Base-by-base conservation (phyloP, 1,140 invertebrate genomes). In the Drusus annulatus region DNA sequence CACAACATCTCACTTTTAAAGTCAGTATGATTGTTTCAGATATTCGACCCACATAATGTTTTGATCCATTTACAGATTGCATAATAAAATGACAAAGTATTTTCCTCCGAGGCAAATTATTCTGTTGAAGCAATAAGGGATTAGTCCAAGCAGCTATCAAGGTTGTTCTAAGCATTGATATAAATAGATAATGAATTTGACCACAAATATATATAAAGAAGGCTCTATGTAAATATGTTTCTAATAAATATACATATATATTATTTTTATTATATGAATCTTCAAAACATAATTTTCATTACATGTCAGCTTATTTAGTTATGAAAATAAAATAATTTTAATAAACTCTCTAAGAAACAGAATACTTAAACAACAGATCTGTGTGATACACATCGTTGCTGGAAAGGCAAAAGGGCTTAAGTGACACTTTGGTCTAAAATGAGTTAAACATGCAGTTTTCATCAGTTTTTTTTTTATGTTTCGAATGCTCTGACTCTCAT, bases 121-220 rank as follows among this genome's bases (percentile, higher is more conserved):
- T 56, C n/a, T 56, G 54, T 17, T 4, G 19, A 56, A 56, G 5
- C 19, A 21, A 60, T 17, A 17, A 21, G 7, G 23, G 8, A 8
- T 21, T 60, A 19, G 23, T 65, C 62, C 21, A 65, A 31, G 16
- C 28, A 65, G 16, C 62, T 65, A n/a, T 65, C 62, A 65, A 31
- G 16, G 10, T 65, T 65, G 28, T 65, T 65, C 62, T 65, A 25
- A 63, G 60, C 60, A 58, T 63, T 65, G 62, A 65, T 25, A 65
- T 65, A 31, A 3, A 65, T 65, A 65, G 62, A 65, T 65, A 65
- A 65, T 65, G 62, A 65, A 65, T 65, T 65, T 65, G 62, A 65
- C 62, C 62, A 65, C 62, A 28, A 28, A 65, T 65, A 65, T 65
- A 65, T 65, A 31, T 45, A 45, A 63, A 65, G 21, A 65, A 65